Percentiles rank a stretch among this genome's conserved stretches.
Conservation (phyloP, 1,140 invertebrate genomes). For the Hypothenemus hampei region DNA sequence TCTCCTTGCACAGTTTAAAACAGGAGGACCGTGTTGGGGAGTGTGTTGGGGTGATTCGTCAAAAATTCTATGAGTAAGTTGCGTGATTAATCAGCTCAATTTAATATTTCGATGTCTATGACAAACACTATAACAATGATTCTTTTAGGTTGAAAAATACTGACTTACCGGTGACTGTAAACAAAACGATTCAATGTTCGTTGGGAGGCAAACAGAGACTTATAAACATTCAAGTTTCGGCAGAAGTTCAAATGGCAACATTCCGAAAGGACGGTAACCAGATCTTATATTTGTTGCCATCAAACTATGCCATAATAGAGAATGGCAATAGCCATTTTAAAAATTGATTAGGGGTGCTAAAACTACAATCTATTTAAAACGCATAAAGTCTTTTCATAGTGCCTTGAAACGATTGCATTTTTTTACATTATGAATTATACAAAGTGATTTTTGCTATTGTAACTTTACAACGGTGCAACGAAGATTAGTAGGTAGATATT, state of each 20-base stretch:
- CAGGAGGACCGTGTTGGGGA: constrained; percentile 79
- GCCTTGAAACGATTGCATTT: no score
- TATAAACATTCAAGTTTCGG: constrained; percentile 57
- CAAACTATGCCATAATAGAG: constrained; percentile 45
- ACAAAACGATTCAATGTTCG: constrained; percentile 61
- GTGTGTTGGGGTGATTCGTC: constrained; percentile 76
- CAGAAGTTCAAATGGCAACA: constrained; percentile 52
- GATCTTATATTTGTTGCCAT: constrained; percentile 53
- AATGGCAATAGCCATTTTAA: constrained; percentile 40
- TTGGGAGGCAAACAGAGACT: constrained; percentile 65
- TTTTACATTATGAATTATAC: no score
- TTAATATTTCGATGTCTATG: constrained; percentile 6
- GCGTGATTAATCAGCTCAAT: not conserved
- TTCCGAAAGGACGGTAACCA: constrained; percentile 59
- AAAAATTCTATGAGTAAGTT: constrained; percentile 69
- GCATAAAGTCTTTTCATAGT: no score
- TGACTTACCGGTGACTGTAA: constrained; percentile 63
- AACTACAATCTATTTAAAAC: no score
- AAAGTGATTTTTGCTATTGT: no score
- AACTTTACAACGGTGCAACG: no score
- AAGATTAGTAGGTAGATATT: no score
- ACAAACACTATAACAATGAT: constrained; percentile 4
- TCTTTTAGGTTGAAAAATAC: constrained; percentile 51
- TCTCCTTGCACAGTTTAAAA: constrained; percentile 60
- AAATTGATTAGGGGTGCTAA: constrained; percentile 27